A percentile compares a stretch with the other conserved stretches of the same genome.
These are phyloP conservation scores for Hemiprocne comata DNA, from an alignment of 2,113 vertebrate species.

Conservation along the genomic window DNA sequence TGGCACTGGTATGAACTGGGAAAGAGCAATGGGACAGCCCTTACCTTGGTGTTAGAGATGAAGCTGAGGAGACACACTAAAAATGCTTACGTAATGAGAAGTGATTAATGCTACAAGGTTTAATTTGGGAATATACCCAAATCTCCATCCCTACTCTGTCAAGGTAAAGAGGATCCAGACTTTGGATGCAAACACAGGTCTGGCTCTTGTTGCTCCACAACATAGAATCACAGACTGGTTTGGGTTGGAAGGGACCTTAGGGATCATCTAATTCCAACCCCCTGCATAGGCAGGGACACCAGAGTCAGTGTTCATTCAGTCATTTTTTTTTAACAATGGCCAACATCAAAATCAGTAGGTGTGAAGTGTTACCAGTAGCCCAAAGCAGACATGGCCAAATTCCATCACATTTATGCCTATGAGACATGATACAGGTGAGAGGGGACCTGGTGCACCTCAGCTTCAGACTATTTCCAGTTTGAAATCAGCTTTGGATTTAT, in stretches of 20 bases:
- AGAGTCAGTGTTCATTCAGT: background rate
- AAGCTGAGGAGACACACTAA: background rate
- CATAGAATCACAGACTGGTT: too few relatives aligned
- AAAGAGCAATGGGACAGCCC: background rate
- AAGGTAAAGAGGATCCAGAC: background rate
- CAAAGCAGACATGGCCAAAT: background rate
- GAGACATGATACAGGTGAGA: fast-evolving
- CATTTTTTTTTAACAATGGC: background rate
- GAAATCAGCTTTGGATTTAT: background rate
- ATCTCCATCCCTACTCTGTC: background rate
- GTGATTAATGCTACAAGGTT: background rate
- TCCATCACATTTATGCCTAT: background rate
- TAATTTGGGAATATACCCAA: background rate
- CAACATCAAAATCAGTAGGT: background rate
- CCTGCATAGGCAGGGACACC: background rate
- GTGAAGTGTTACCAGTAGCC: background rate
- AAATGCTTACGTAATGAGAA: background rate
- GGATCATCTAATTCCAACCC: too few relatives aligned
- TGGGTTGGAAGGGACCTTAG: too few relatives aligned
- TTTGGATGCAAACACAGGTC: background rate
- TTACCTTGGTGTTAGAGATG: background rate
- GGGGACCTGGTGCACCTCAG: background rate
- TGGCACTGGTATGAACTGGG: background rate
- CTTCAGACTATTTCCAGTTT: background rate
- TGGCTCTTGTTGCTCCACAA: fast-evolving